Conservation (phyloP, 2,888 invertebrate genomes). For the Phania funesta region DNA sequence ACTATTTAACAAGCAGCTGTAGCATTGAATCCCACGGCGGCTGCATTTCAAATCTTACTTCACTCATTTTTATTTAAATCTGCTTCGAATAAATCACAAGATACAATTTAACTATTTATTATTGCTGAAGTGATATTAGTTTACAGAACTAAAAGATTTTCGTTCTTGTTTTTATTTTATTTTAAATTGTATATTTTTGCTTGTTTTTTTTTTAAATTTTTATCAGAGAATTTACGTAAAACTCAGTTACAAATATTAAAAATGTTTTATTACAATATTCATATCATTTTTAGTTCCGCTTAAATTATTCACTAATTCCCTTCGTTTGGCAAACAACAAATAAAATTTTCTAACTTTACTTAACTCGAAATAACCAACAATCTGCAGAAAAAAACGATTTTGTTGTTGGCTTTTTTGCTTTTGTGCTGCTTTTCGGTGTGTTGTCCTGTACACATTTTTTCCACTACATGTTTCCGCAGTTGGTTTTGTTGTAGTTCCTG, state of each 20-base stretch:
- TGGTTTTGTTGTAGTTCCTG: constrained; percentile 50
- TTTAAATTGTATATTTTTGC: neutral
- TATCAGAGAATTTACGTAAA: constrained; percentile 34
- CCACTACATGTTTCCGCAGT: constrained; percentile 45
- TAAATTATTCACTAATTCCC: constrained; percentile 73
- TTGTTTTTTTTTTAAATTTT: neutral
- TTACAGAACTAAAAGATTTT: neutral
- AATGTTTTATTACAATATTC: constrained; percentile 16
- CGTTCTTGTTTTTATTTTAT: neutral
- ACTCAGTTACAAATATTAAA: constrained; percentile 15
- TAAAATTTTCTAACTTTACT: constrained; percentile 77
- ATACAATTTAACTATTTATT: neutral
- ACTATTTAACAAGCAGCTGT: constrained; percentile 51
- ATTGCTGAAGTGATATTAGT: neutral
- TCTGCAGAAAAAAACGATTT: constrained; percentile 65
- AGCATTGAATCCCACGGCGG: constrained; percentile 53
- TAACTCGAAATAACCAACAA: constrained; percentile 73
- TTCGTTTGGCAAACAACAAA: constrained; percentile 74
- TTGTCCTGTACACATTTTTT: constrained; percentile 47
- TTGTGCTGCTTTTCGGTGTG: constrained; percentile 19
- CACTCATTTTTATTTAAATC: constrained; percentile 27
- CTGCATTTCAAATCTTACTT: constrained; percentile 45
- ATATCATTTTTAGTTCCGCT: constrained; percentile 69
- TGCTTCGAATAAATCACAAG: constrained; percentile 18
- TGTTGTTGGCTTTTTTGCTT: constrained; percentile 26